Base-by-base conservation (phyloP, 2,797 vertebrate genomes). In the Tokudaia muenninki region DNA sequence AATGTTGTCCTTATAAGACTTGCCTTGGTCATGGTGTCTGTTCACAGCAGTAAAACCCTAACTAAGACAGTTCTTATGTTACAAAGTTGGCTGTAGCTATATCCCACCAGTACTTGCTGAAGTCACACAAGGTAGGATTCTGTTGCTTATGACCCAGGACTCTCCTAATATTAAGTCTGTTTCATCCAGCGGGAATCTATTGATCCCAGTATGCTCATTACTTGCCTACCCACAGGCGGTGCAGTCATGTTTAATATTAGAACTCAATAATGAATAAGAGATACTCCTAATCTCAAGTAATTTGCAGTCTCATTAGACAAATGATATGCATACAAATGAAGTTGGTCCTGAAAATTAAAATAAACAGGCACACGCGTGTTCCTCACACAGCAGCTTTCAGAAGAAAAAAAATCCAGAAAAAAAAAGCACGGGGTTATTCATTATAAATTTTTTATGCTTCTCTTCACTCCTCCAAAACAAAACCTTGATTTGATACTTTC, bases 291-390 rank as follows among this genome's bases (percentile, higher is more conserved):
- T 91, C 92, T 92, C 96, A 83, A 87, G 61, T 78, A 67, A 93
- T 93, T 79, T 91, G 89, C 11, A 89, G 37, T 84, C 52, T 96
- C 90, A 74, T 83, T 92, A 84, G 83, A 87, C 91, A 97, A 95
- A 95, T 87, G 82, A 77, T 87, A 88, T 63, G 37, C 70, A 78
- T 21, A 31, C 55, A 93, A 90, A 92, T 65, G 80, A 95, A 94
- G 83, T 24, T 80, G 57, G 11, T 1, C 50, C 57, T 83, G 52
- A 94, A 96, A 87, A 65, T 77, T 92, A 87, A 95, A 96, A 88
- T 57, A 77, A 94, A 67, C 50, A 94, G 63, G 21, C 24, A 19
- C n/a, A 34, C 41, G 61, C 86, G 8, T 70, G 34, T 78, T 97
- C 82, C 26, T 93, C 16, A 87, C 29, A 50, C 63, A 87, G 78